Percentiles rank a stretch among this genome's conserved stretches.
Evolutionary conservation across 1,140 invertebrate genomes (phyloP).

Genomic region (Anastrepha obliqua): DNA sequence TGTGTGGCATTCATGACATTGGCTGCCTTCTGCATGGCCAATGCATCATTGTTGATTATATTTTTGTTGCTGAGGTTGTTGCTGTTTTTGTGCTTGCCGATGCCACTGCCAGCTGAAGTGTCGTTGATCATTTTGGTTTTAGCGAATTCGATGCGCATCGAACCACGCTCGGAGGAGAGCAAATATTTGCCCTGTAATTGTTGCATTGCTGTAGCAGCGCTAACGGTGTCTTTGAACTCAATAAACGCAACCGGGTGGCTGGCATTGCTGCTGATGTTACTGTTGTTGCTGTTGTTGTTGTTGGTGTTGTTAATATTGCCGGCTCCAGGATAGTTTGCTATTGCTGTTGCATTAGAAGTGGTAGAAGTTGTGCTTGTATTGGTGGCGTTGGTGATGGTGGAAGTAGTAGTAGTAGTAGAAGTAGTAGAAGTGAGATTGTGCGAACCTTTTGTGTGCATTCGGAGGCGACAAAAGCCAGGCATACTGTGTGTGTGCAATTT

Average conservation of each 20-base stretch:
- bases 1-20: slow-evolving; percentile 36
- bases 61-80: slow-evolving; percentile 57
- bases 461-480: slow-evolving; percentile 96
- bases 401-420: slow-evolving; percentile 71
- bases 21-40: background rate
- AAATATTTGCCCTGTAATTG: slow-evolving; percentile 95
- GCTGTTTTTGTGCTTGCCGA: slow-evolving; percentile 6
- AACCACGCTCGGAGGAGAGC: slow-evolving; percentile 94
- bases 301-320: slow-evolving; percentile 55
- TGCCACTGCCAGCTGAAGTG: slow-evolving; percentile 22
- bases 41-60: slow-evolving; percentile 51
- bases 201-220: slow-evolving; percentile 92
- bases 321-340: background rate
- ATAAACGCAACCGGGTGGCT: slow-evolving; percentile 91
- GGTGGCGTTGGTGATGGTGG: slow-evolving; percentile 62
- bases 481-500: slow-evolving; percentile 82
- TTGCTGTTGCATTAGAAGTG: slow-evolving; percentile 61
- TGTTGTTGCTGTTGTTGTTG: slow-evolving; percentile 5
- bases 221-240: slow-evolving; percentile 94
- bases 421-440: slow-evolving; percentile 73
- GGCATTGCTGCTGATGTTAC: slow-evolving; percentile 58
- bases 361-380: slow-evolving; percentile 66
- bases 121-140: slow-evolving; percentile 92
- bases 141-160: slow-evolving; percentile 98
- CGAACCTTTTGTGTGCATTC: slow-evolving; percentile 96